Base-by-base conservation (phyloP, 2,888 invertebrate genomes). In the Cryptus viduatorius region DNA sequence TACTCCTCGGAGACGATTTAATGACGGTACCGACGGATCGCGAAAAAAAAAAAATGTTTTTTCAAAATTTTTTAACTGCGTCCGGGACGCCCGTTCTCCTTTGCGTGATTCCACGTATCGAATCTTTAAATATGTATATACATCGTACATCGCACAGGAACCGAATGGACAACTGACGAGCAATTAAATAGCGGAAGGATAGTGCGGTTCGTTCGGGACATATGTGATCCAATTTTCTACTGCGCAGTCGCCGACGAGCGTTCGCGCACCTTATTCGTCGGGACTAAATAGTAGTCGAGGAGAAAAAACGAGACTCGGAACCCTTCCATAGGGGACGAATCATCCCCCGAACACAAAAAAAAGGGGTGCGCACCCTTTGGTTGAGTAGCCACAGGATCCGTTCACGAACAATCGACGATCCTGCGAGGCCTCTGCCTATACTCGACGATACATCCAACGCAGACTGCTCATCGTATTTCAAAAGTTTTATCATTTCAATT, bases 321-420 rank as follows among this genome's bases (percentile, higher is more conserved):
- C 78, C 78, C 78, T 61, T 71, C 46, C 31, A 10, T n/a, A 64
- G 37, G 65, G 65, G 46, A 14, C 65, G 76, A 24, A 84, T 84
- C 84, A 82, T 75, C 81, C 81, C 59, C 65, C 50, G 7, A 37
- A 37, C 7, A 68, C 72, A 67, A 80, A 68, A 78, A 69, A 79
- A 84, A 78, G 78, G 84, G 84, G 84, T 84, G 84, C 78, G 56
- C 53, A 78, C 84, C 84, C 84, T 44, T 46, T 79, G 42, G 72
- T 44, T 64, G 53, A 75, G 59, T 69, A 14, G 73, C 61, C 73
- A 42, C 79, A 46, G 53, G 42, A 72, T 61, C 44, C 46, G 44
- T 64, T 65, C 65, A 16, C 4, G 16, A 37, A 65, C 65, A 65
- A 42, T 37, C 24, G 56, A 16, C 24, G 42, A 10, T 8, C 65